A percentile compares a stretch with the other conserved stretches of the same genome.
phyloP scores from a whole-genome alignment of 1,140 invertebrate species.

The Drosophila micromelanica region DNA sequence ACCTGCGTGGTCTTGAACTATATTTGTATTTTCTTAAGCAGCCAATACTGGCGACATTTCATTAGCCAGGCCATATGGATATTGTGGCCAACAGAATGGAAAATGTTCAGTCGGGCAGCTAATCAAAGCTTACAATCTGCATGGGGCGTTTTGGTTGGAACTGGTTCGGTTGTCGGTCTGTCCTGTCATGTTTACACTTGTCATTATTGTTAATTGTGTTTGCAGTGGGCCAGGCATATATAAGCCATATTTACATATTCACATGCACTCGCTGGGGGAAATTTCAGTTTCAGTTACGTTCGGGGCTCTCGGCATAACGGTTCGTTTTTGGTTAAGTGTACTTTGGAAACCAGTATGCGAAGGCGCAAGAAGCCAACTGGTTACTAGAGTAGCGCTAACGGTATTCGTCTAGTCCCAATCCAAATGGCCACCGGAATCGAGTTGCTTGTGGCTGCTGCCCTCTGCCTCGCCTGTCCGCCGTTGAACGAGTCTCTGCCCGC shows the following conservation, averaged over 20 bases:
- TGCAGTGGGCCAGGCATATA: constrained; percentile 62
- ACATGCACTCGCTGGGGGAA: constrained; percentile 20
- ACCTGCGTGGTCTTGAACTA: constrained; percentile 9
- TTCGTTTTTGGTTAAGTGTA: constrained; percentile 10
- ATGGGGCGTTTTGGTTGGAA: neutral
- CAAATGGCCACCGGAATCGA: constrained; percentile 72
- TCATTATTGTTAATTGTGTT: constrained; percentile 82
- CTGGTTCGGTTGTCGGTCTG: constrained; percentile 8
- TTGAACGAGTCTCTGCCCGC: constrained; percentile 48
- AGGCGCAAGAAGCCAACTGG: constrained; percentile 32
- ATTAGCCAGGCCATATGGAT: constrained; percentile 23
- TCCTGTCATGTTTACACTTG: constrained; percentile 76
- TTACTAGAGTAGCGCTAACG: constrained; percentile 15
- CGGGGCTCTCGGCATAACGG: constrained; percentile 46
- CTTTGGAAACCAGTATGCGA: constrained; percentile 46
- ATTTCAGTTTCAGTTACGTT: constrained; percentile 52
- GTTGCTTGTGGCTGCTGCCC: constrained; percentile 67
- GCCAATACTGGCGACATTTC: constrained; percentile 22
- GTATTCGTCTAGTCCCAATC: constrained; percentile 26
- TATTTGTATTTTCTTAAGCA: constrained; percentile 44
- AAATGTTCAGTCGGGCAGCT: constrained; percentile 5
- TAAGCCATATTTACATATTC: constrained; percentile 63
- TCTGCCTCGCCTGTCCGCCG: constrained; percentile 63
- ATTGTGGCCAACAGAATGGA: neutral
- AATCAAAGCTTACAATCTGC: constrained; percentile 71